Base-by-base conservation (phyloP, 1,140 invertebrate species). In the Cydia amplana region DNA sequence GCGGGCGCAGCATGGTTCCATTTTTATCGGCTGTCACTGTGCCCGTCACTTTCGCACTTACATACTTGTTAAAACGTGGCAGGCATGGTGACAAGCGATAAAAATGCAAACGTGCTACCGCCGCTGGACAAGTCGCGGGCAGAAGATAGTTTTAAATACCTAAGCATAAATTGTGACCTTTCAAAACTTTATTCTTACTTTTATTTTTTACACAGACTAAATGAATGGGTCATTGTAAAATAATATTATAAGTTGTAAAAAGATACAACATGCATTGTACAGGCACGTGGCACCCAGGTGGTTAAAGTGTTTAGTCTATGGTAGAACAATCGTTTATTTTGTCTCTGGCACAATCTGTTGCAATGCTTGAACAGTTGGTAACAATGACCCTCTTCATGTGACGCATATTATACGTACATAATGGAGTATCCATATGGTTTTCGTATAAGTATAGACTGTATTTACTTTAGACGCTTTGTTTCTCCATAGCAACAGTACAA, bases 251-350 rank as follows among this genome's bases (percentile, higher is more conserved):
- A 23, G 18, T 23, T 23, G 18, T 60, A 60, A 60, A 60, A 23
- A 60, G 18, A 70, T 6, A 70, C 16, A 32, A n/a, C 18, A n/a
- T n/a, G n/a, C 16, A 36, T 67, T 28, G 14, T 32, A 32, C 25
- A 6, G 79, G 80, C 84, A 86, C 84, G 83, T 83, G 85, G 75
- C 63, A 36, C 72, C 81, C 86, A 87, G 85, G 85, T 86, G 76
- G 23, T 18, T 18, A 10, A 36, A 70, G 28, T 88, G 87, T 91
- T 88, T 82, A 80, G 89, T 82, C 86, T 89, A 79, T 78, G 77
- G 20, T 60, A 78, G 82, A 86, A 91, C 89, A 91, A 91, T 89
- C 77, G 80, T 73, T 75, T 90, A 85, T 90, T 90, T 87, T 89
- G 88, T 88, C 88, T 88, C 80, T 78, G 63, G 72, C 80, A 83